These are phyloP conservation scores for Agonopterix heracliana DNA, from an alignment of 2,888 invertebrate species.

Conservation along the genomic window DNA sequence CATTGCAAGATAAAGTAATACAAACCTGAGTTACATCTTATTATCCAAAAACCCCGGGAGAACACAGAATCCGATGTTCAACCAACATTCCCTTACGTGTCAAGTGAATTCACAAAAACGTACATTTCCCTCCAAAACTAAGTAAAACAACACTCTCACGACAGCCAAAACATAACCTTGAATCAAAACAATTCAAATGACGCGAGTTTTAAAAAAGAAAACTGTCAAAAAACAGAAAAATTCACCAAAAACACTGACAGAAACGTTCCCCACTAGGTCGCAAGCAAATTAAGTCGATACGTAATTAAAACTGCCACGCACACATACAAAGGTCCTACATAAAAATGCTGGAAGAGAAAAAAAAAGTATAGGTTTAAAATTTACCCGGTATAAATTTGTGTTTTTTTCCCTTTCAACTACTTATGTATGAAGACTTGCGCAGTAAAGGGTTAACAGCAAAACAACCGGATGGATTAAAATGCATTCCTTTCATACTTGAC, in stretches of 20 bases:
- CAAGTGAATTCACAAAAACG: not conserved
- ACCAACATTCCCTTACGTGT: too few species aligned
- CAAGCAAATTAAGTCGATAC: constrained; percentile 75
- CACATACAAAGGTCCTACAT: constrained; percentile 72
- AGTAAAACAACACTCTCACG: constrained; percentile 15
- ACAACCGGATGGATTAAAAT: constrained; percentile 21
- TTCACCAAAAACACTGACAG: constrained; percentile 21
- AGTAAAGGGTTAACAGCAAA: constrained; percentile 65
- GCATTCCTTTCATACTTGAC: not conserved
- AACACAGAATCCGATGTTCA: too few species aligned
- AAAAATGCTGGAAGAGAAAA: constrained; percentile 70
- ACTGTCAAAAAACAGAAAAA: constrained; percentile 20
- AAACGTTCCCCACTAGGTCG: constrained; percentile 45
- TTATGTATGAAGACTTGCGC: constrained; percentile 73
- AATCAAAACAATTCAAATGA: constrained; percentile 9
- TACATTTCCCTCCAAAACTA: constrained; percentile 49
- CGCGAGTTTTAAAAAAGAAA: constrained; percentile 9
- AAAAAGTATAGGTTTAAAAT: constrained; percentile 77
- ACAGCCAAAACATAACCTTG: constrained; percentile 39
- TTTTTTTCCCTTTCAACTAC: constrained; percentile 71
- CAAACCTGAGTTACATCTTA: constrained; percentile 27
- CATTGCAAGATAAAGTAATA: not conserved
- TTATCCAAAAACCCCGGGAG: constrained; percentile 3
- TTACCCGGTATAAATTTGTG: constrained; percentile 76
- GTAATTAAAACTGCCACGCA: constrained; percentile 74